phyloP scores from a whole-genome alignment of 1,140 invertebrate genomes.

The Brachionus asplanchnoidis region DNA sequence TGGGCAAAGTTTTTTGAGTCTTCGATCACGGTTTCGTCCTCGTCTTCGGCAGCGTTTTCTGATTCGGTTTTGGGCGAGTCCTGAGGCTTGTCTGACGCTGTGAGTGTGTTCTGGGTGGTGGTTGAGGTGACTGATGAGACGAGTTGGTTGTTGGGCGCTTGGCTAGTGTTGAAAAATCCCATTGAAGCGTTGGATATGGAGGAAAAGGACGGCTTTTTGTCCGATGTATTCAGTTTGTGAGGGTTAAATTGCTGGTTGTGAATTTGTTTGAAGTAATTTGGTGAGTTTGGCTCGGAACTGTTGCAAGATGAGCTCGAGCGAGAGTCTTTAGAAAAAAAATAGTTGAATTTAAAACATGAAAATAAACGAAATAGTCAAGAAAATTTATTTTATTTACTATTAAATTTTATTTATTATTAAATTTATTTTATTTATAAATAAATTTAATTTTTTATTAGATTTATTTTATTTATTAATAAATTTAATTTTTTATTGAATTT shows the following conservation, averaged over 20 bases:
- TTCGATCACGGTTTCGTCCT: background rate
- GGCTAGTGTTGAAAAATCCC: background rate
- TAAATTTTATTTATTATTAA: no score
- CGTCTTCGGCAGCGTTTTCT: background rate
- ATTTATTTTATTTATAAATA: no score
- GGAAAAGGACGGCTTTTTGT: background rate
- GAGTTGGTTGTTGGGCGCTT: background rate
- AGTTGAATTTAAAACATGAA: no score
- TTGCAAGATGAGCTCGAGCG: slow-evolving; percentile 15
- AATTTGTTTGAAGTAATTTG: slow-evolving; percentile 24
- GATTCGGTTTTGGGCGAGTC: background rate
- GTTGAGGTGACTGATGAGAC: slow-evolving; percentile 9
- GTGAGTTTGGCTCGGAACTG: slow-evolving; percentile 37
- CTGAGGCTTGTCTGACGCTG: background rate
- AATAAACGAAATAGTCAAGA: no score
- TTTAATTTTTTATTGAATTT: no score
- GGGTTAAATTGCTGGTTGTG: background rate
- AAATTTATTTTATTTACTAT: no score
- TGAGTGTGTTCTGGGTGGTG: background rate
- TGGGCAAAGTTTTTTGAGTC: background rate
- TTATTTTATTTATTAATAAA: no score
- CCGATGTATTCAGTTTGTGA: background rate
- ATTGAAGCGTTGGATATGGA: slow-evolving; percentile 5
- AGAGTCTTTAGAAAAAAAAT: background rate
- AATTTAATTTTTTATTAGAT: no score